Conservation (phyloP, 2,797 vertebrate species). For the Pseudotriccus pelzelni region DNA sequence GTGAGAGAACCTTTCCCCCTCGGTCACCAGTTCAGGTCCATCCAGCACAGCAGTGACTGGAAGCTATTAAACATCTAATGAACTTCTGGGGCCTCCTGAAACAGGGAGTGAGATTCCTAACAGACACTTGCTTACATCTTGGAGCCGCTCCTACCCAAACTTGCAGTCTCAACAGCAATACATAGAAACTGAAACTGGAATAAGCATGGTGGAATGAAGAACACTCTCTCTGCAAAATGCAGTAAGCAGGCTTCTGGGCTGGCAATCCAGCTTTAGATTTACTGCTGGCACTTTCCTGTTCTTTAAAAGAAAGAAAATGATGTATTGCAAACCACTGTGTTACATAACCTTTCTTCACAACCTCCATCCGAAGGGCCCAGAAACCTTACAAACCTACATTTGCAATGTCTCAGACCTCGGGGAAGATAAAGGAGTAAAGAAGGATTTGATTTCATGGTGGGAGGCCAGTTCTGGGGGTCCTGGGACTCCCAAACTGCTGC, state of each 20-base stretch:
- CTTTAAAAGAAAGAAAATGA: neutral
- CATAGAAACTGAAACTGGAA: neutral
- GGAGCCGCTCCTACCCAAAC: neutral
- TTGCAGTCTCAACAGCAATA: neutral
- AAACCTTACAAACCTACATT: neutral
- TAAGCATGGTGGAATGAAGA: neutral
- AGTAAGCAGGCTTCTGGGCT: neutral
- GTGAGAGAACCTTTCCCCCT: slow-evolving; percentile 46
- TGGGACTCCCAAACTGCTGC: neutral
- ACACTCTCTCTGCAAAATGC: neutral
- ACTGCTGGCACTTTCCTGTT: neutral
- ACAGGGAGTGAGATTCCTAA: neutral
- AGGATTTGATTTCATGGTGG: neutral
- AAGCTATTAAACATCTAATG: slow-evolving; percentile 47
- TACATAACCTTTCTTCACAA: neutral
- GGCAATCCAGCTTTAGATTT: neutral
- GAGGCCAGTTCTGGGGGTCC: neutral
- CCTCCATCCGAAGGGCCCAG: neutral
- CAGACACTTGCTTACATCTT: neutral
- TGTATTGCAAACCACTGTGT: neutral
- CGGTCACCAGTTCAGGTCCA: slow-evolving; percentile 39
- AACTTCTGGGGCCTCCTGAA: slow-evolving; percentile 32
- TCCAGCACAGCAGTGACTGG: slow-evolving; percentile 5
- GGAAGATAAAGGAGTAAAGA: neutral
- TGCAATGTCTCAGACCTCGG: neutral